phyloP scores from a whole-genome alignment of 1,140 invertebrate species.

The Habropoda laboriosa region DNA sequence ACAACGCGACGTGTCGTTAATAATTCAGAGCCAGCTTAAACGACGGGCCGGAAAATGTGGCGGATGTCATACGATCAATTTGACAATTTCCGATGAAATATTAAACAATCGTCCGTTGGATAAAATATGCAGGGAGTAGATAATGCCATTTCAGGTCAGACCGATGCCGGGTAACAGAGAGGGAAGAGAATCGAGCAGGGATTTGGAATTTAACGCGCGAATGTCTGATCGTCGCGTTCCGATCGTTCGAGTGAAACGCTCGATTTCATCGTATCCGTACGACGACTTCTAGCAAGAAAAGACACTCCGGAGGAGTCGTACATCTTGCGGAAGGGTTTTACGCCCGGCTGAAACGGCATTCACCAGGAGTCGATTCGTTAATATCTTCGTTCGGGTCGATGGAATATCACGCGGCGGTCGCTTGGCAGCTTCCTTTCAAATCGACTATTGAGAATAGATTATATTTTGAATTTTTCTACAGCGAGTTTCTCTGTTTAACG shows the following conservation, averaged over 20 bases:
- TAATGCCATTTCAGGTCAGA: no score
- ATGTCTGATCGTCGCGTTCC: background rate
- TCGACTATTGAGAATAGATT: no score
- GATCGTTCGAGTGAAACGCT: background rate
- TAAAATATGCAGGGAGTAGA: no score
- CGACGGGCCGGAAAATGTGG: no score
- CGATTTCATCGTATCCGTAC: background rate
- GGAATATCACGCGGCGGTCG: no score
- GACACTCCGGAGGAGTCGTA: background rate
- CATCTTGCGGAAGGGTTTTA: slow-evolving; percentile 1
- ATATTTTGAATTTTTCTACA: no score
- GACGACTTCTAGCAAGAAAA: background rate
- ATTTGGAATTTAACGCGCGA: background rate
- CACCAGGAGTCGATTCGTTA: background rate
- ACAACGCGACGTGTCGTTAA: background rate
- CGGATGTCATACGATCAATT: no score
- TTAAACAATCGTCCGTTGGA: no score
- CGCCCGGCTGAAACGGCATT: background rate
- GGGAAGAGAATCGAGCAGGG: background rate
- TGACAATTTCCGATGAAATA: no score
- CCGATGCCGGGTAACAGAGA: no score
- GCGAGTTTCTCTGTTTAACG: no score
- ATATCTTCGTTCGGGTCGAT: background rate
- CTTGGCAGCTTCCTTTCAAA: background rate
- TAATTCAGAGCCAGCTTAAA: background rate